These are phyloP conservation scores for Drosophila kanekoi DNA, from an alignment of 2,888 invertebrate species.

Conservation along the genomic window DNA sequence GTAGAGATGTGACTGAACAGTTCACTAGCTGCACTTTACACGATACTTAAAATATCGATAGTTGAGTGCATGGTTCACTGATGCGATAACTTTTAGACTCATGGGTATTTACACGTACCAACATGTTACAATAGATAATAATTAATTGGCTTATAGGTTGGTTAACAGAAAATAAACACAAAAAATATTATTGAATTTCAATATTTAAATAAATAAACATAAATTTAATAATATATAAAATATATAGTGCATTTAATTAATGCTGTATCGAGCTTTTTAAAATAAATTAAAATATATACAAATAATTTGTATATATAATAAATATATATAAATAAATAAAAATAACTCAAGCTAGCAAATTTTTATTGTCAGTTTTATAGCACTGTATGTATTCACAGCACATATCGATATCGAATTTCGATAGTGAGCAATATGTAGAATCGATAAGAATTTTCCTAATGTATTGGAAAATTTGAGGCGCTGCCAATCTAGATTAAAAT, in stretches of 20 bases:
- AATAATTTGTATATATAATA: neutral
- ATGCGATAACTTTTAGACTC: conserved; percentile 3
- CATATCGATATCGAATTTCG: neutral
- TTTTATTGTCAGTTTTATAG: neutral
- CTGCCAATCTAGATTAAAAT: conserved; percentile 56
- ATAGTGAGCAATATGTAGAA: neutral
- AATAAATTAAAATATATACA: too few species aligned
- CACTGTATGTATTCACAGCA: neutral
- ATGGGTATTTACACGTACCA: neutral
- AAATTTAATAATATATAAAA: too few species aligned
- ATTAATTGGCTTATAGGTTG: too few species aligned
- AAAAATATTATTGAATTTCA: neutral
- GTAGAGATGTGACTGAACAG: conserved; percentile 45
- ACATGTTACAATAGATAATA: neutral
- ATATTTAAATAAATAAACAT: neutral
- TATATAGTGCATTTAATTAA: too few species aligned
- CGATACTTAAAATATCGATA: conserved; percentile 30
- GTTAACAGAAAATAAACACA: too few species aligned
- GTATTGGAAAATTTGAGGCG: conserved; percentile 52
- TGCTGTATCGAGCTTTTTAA: too few species aligned
- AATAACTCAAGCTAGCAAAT: neutral
- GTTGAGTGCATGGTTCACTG: neutral
- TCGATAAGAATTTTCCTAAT: conserved; percentile 35
- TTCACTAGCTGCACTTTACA: conserved; percentile 4
- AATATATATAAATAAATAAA: neutral